phyloP scores from a whole-genome alignment of 2,797 vertebrate genomes.

The Microctenopoma lineatum region DNA sequence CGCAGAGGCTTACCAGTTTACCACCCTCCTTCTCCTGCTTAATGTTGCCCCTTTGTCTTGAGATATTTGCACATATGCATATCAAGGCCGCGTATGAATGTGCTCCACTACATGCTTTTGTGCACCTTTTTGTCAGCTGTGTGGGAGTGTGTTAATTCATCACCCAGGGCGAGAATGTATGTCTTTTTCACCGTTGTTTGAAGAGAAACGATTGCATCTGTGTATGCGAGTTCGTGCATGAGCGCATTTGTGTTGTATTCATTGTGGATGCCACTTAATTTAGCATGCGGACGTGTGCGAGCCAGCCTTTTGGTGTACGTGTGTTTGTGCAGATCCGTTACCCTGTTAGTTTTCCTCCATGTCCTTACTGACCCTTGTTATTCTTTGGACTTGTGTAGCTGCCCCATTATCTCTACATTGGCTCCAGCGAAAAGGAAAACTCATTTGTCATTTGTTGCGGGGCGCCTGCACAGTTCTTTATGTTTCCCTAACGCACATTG shows the following conservation, averaged over 20 bases:
- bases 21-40: slow-evolving; percentile 48
- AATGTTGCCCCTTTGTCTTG: slow-evolving; percentile 59
- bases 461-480: slow-evolving; percentile 34
- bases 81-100: slow-evolving; percentile 67
- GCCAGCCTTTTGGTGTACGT: slow-evolving; percentile 30
- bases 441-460: slow-evolving; percentile 54
- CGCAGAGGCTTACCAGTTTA: slow-evolving; percentile 49
- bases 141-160: slow-evolving; percentile 82
- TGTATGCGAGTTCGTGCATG: slow-evolving; percentile 44
- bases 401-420: slow-evolving; percentile 55
- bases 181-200: slow-evolving; percentile 63
- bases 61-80: slow-evolving; percentile 70
- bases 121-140: slow-evolving; percentile 74
- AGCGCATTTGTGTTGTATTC: slow-evolving; percentile 39
- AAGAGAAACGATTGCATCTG: slow-evolving; percentile 64
- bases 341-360: slow-evolving; percentile 41
- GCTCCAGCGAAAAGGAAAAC: slow-evolving; percentile 66
- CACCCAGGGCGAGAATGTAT: slow-evolving; percentile 72
- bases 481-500: slow-evolving; percentile 32
- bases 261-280: slow-evolving; percentile 58
- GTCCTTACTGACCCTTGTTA: slow-evolving; percentile 74
- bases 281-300: slow-evolving; percentile 54
- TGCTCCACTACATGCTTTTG: slow-evolving; percentile 64
- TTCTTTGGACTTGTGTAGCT: slow-evolving; percentile 52
- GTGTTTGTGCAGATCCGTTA: slow-evolving; percentile 63